Base-by-base conservation (phyloP, 2,888 invertebrate species). In the Synanthedon andrenaeformis region DNA sequence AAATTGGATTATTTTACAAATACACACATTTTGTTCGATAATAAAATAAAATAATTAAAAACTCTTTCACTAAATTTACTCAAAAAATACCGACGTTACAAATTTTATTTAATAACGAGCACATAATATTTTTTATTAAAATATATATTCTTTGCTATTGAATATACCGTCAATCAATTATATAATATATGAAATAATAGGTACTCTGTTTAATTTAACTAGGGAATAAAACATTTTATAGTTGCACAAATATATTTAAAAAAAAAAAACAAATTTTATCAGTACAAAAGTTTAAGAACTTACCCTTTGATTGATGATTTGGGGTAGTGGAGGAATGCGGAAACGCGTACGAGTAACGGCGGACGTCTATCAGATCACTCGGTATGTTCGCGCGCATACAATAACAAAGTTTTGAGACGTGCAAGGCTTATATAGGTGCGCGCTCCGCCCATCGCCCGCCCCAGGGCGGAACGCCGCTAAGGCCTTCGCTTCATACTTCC, bases 401-500 rank as follows among this genome's bases (percentile, higher is more conserved):
- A 79, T 83, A 80, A 77, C 78, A 79, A 81, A 78, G 69, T 78
- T 80, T 74, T 72, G 66, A 74, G 72, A 68, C 74, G 66, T 73
- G 76, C 80, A 66, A 63, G 66, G 72, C 79, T 86, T 86, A 83
- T 86, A 86, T 85, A 86, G 78, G 61, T 52, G 61, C 58, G 68
- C 74, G 82, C 79, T 66, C 83, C 86, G 85, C 86, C 86, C 75
- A 82, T 72, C 71, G 70, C 66, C 79, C 77, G 79, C 79, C 76
- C 64, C 59, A 61, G 72, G 82, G 81, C 79, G 83, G 77, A 69
- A 61, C 73, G 70, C 55, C 56, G 58, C 62, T 58, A 57, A 65
- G 65, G 67, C 64, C 63, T 62, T 64, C 70, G 65, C 63, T 62
- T 64, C 70, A 65, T 61, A 64, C 59, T 66, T 58, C 66, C 72